These are phyloP conservation scores for Abrostola tripartita DNA, from an alignment of 2,888 invertebrate species.

Conservation along the genomic window DNA sequence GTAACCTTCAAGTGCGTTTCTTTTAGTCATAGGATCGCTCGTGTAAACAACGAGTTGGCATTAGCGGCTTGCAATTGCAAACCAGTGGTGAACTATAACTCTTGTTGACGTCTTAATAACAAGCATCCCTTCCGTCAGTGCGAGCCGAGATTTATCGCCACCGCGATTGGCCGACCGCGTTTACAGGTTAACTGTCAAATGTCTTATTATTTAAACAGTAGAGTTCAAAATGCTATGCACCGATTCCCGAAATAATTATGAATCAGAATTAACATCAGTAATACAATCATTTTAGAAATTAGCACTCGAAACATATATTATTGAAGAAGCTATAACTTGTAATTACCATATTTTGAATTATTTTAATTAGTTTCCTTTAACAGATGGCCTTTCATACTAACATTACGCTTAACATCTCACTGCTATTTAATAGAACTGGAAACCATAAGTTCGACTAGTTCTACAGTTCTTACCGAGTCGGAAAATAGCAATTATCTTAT, in stretches of 20 bases:
- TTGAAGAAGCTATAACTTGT: constrained; percentile 35
- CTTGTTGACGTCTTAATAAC: constrained; percentile 71
- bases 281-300: constrained; percentile 47
- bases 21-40: constrained; percentile 30
- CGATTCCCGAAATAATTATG: constrained; percentile 28
- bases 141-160: constrained; percentile 62
- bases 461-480: not conserved
- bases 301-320: constrained; percentile 42
- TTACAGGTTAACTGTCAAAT: constrained; percentile 32
- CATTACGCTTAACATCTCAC: not conserved
- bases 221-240: constrained; percentile 20
- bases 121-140: constrained; percentile 62
- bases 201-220: constrained; percentile 20
- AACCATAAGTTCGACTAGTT: not conserved
- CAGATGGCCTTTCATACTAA: constrained; percentile 22
- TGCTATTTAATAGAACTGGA: not conserved
- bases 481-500: too few species aligned
- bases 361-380: constrained; percentile 33
- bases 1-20: constrained; percentile 37
- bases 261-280: constrained; percentile 39
- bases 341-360: constrained; percentile 48
- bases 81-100: constrained; percentile 65
- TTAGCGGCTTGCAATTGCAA: constrained; percentile 52
- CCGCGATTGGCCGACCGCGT: constrained; percentile 22
- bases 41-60: constrained; percentile 53